Evolutionary conservation across 2,888 invertebrate genomes (phyloP), one percentile per base, ranked within the genome.

Genomic region (Cheilosia urbana): DNA sequence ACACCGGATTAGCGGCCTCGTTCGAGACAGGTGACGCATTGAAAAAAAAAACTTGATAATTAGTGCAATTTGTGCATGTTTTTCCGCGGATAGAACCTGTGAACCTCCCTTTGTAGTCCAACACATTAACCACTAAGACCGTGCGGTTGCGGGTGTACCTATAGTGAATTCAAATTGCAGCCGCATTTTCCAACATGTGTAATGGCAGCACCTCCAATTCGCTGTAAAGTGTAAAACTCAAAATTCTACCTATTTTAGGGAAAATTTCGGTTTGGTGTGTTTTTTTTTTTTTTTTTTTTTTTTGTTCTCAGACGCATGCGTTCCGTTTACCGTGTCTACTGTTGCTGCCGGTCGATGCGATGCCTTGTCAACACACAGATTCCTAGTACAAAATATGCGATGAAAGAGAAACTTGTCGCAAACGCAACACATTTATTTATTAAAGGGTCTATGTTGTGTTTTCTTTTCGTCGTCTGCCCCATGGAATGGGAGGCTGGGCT

Each of bases 321-420:
- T 72, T 53, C 3, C 17, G 24, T 15, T 7, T 62, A 27, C 30
- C 40, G 9, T 34, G 15, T 13, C 42, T 55, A 42, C 40, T 55
- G 55, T 30, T 68, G 68, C 45, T 55, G 27, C 24, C 27, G 21
- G 15, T 37, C 65, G 51, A 47, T 63, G 49, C 62, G 62, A 62
- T 37, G 1, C 37, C 60, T 60, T 34, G 66, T 65, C 76, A 30
- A 58, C 60, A 69, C 27, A n/a, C 34, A 45, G 17, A n/a, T 42
- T 49, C 5, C 49, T 34, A 37, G 45, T 37, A 19, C 17, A 24
- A 24, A 13, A n/a, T 19, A 66, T 11, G 71, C 47, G 72, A 78
- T 78, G 69, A 78, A 78, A 78, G 69, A 55, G 78, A 79, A 71
- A 79, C 78, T 79, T 79, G 78, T 79, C 65, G 37, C 78, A 78